Percentiles rank a stretch among this genome's conserved stretches.
Evolutionary conservation across 2,113 vertebrate genomes (phyloP).

Genomic region (Spea bombifrons): DNA sequence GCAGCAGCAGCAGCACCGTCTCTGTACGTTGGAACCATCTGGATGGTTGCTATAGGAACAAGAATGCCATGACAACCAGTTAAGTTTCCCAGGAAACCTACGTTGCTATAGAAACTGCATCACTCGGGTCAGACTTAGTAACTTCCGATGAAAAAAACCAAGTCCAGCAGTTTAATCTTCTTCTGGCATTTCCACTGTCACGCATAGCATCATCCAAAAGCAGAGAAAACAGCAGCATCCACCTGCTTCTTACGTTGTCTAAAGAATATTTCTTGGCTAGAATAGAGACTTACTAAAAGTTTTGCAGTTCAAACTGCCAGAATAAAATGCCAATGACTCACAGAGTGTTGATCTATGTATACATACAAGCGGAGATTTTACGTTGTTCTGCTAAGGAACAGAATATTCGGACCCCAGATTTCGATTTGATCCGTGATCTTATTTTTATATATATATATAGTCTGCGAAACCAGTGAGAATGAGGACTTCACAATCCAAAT

Average conservation of each 20-base stretch:
- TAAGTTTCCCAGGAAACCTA: conserved; percentile 90
- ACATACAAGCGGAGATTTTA: not conserved
- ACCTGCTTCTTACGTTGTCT: not conserved
- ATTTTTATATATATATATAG: not conserved
- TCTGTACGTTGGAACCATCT: conserved; percentile 77
- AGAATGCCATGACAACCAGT: conserved; percentile 91
- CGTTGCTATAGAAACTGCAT: conserved; percentile 91
- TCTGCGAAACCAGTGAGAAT: not conserved
- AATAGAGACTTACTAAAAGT: not conserved
- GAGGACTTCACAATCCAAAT: conserved; percentile 4
- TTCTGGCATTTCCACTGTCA: conserved; percentile 42
- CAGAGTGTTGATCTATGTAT: not conserved
- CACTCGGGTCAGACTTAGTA: conserved; percentile 81
- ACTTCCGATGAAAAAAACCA: conserved; percentile 80
- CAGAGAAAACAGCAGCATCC: not conserved
- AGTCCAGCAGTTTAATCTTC: conserved; percentile 69
- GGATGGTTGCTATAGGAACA: conserved; percentile 83
- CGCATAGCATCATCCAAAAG: conserved; percentile 1
- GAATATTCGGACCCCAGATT: not conserved
- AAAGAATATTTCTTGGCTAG: conserved; percentile 4
- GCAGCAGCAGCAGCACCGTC: conserved; percentile 52
- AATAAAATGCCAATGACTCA: not conserved
- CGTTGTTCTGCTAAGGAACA: not conserved
- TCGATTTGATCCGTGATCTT: not conserved
- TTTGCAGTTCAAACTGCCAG: not conserved